A percentile compares a stretch with the other conserved stretches of the same genome.
Conservation (phyloP, 2,888 invertebrate genomes). For the Hemithea aestivaria region DNA sequence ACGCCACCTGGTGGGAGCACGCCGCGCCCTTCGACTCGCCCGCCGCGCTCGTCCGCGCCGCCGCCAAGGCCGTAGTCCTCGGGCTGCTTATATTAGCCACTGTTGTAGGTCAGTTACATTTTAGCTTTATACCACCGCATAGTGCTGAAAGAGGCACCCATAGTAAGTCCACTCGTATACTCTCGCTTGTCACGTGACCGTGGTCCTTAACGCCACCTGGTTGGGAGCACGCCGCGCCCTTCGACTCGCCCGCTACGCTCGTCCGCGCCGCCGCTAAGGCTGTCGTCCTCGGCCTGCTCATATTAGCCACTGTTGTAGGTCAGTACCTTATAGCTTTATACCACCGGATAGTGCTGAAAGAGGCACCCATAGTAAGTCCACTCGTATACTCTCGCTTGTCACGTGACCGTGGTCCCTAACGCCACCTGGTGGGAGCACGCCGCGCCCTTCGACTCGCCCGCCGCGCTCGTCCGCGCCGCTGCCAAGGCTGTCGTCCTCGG, state of each 20-base stretch:
- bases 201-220: conserved; percentile 58
- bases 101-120: conserved; percentile 74
- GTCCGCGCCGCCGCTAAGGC: conserved; percentile 81
- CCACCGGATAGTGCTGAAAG: no score
- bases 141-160: no score
- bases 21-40: conserved; percentile 72
- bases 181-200: conserved; percentile 57
- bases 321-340: no score
- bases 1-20: conserved; percentile 63
- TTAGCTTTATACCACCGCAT: no score
- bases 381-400: conserved; percentile 56
- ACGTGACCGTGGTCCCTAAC: conserved; percentile 54
- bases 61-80: conserved; percentile 78
- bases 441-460: conserved; percentile 71
- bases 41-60: conserved; percentile 80
- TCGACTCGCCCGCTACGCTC: conserved; percentile 74
- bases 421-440: conserved; percentile 62
- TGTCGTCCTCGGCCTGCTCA: conserved; percentile 78
- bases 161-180: no score
- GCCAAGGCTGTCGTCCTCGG: conserved; percentile 79
- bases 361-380: no score
- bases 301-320: conserved; percentile 82
- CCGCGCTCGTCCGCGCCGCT: conserved; percentile 81
- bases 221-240: conserved; percentile 67
- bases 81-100: conserved; percentile 81